phyloP scores from a whole-genome alignment of 2,113 vertebrate species.

The Perccottus glenii region DNA sequence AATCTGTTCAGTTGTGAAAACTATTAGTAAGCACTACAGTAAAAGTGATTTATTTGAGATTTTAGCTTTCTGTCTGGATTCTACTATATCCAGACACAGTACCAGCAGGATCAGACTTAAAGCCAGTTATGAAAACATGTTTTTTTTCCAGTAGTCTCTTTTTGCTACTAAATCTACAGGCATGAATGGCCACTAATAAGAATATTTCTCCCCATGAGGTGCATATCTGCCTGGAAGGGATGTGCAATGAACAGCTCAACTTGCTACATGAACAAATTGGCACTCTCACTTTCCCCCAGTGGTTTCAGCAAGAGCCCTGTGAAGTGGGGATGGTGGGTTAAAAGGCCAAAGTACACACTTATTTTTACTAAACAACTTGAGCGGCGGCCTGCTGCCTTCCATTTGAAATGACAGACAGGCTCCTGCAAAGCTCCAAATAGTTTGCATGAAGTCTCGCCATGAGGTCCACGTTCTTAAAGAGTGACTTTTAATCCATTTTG shows the following conservation, averaged over 20 bases:
- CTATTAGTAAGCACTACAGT: not conserved
- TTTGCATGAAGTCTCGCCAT: slow-evolving; percentile 61
- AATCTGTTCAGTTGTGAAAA: slow-evolving; percentile 11
- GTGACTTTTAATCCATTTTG: slow-evolving; percentile 54
- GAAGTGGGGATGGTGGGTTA: slow-evolving; percentile 51
- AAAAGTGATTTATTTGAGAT: slow-evolving; percentile 1
- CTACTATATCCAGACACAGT: slow-evolving; percentile 1
- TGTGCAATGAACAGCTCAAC: slow-evolving; percentile 46
- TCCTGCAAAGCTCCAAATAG: slow-evolving; percentile 59
- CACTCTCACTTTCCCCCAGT: slow-evolving; percentile 59
- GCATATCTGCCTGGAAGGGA: slow-evolving; percentile 18
- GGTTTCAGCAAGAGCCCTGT: slow-evolving; percentile 54
- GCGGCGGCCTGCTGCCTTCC: slow-evolving; percentile 60
- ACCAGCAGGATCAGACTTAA: slow-evolving; percentile 11
- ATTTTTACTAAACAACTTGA: slow-evolving; percentile 74
- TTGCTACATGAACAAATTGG: slow-evolving; percentile 61
- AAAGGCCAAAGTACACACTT: slow-evolving; percentile 77
- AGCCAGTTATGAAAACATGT: slow-evolving; percentile 21
- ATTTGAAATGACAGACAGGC: slow-evolving; percentile 68
- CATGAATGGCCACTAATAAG: slow-evolving; percentile 22
- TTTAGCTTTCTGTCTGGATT: slow-evolving; percentile 4
- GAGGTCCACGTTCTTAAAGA: slow-evolving; percentile 50
- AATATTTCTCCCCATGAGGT: slow-evolving; percentile 29
- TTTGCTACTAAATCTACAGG: slow-evolving; percentile 11
- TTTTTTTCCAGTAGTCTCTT: slow-evolving; percentile 26